Percentiles rank a stretch among this genome's conserved stretches.
Evolutionary conservation across 1,140 invertebrate genomes (phyloP).

Genomic region (Ips typographus): DNA sequence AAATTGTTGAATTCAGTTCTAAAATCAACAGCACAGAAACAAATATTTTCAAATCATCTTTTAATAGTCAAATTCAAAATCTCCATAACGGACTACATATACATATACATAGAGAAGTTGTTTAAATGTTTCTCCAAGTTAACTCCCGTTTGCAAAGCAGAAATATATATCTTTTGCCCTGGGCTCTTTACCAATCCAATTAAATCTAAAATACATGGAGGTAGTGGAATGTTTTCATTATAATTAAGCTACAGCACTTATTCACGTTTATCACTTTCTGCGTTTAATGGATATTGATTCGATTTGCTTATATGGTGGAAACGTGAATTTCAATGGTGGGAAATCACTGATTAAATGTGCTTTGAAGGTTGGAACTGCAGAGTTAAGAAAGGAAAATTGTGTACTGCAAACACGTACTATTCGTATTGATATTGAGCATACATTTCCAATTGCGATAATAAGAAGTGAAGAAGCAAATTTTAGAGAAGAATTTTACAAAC

Average conservation of each 20-base stretch:
- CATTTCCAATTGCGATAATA: too few species aligned
- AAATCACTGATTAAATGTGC: too few species aligned
- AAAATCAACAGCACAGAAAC: too few species aligned
- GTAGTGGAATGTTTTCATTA: slow-evolving; percentile 17
- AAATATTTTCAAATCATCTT: too few species aligned
- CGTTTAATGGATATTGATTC: slow-evolving; percentile 11
- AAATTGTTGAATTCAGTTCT: too few species aligned
- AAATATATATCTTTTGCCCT: slow-evolving; percentile 28
- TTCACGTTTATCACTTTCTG: slow-evolving; percentile 17
- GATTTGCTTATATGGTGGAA: background rate
- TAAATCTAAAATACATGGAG: slow-evolving; percentile 27
- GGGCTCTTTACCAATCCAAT: slow-evolving; percentile 26
- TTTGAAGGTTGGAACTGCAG: too few species aligned
- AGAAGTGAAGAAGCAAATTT: slow-evolving; percentile 1
- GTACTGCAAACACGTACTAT: too few species aligned
- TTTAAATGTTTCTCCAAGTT: slow-evolving; percentile 19
- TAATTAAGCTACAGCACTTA: slow-evolving; percentile 20
- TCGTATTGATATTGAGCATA: too few species aligned
- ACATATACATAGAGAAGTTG: background rate
- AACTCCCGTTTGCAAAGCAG: slow-evolving; percentile 16
- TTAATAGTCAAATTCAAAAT: too few species aligned
- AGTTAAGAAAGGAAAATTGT: too few species aligned
- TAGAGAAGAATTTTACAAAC: slow-evolving; percentile 9
- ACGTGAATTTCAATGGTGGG: background rate
- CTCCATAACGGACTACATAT: too few species aligned